Base-by-base conservation (phyloP, 2,888 invertebrate genomes). In the Acleris cristana region DNA sequence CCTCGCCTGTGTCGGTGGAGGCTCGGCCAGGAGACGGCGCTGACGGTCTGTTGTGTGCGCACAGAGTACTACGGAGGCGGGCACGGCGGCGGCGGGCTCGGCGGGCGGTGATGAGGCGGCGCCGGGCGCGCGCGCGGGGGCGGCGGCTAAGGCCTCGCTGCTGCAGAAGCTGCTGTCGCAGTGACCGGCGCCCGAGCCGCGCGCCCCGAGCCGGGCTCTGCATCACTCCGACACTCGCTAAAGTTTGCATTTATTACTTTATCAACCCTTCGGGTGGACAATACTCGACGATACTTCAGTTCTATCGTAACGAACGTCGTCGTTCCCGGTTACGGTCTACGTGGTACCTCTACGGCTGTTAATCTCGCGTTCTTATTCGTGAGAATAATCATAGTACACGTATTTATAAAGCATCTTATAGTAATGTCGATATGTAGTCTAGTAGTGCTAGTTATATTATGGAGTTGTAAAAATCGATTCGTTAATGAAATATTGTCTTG, bases 121-220 rank as follows among this genome's bases (percentile, higher is more conserved):
- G 76, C 76, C 70, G 76, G 74, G 77, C 70, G 73, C 78, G 76
- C 76, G 77, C 70, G 73, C 77, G 66, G 71, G 69, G 69, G 69
- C 69, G 73, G 76, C 77, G 65, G 74, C 95, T 91, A 96, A 95
- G 87, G 96, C 96, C 79, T 97, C 97, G 85, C 94, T 97, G 87
- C 94, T 97, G 81, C 97, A 97, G 94, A 96, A 97, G 92, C 94
- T 97, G 85, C 94, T 97, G 84, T 97, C 97, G 79, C 97, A 97
- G 94, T 96, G 95, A 95, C 74, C 72, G 69, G 66, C 65, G 63
- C 67, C 71, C 69, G 67, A 72, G 61, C 64, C 65, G 63, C 68
- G 70, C 69, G 67, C 72, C 61, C 63, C 74, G 64, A 71, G 70
- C 70, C 69, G 19, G 54, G 16, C 60, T 14, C 59, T 44, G 21